phyloP scores from a whole-genome alignment of 2,888 invertebrate species.

The Acleris cristana region DNA sequence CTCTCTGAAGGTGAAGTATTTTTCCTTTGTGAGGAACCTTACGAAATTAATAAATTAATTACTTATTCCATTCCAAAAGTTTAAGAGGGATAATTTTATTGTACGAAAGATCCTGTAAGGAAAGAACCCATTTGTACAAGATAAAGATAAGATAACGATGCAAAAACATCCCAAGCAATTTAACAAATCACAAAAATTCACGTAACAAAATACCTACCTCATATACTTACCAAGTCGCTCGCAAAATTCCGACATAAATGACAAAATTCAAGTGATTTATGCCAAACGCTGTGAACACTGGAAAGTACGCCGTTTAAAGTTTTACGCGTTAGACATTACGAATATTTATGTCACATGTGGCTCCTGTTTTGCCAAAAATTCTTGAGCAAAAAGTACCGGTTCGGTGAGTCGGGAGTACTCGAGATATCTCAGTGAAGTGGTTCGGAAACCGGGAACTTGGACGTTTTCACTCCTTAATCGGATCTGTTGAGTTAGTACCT shows the following conservation, averaged over 20 bases:
- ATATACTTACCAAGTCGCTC: conserved; percentile 23
- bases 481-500: conserved; percentile 21
- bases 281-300: conserved; percentile 39
- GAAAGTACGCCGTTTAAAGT: conserved; percentile 41
- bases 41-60: too few species aligned
- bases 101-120: too few species aligned
- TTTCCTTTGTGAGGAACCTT: too few species aligned
- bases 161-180: neutral
- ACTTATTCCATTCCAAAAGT: too few species aligned
- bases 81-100: too few species aligned
- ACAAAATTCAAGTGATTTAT: conserved; percentile 36
- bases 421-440: conserved; percentile 25
- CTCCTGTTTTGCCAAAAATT: conserved; percentile 57
- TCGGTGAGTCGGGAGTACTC: conserved; percentile 28
- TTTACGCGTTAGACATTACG: conserved; percentile 44
- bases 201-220: conserved; percentile 33
- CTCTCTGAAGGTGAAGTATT: too few species aligned
- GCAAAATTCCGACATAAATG: conserved; percentile 29
- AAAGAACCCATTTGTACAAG: too few species aligned
- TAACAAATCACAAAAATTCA: conserved; percentile 12
- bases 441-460: conserved; percentile 28
- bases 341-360: conserved; percentile 36
- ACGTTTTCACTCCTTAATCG: conserved; percentile 23
- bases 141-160: too few species aligned
- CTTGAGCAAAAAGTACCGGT: conserved; percentile 43